Percentiles rank a stretch among this genome's conserved stretches.
phyloP scores from a whole-genome alignment of 2,797 vertebrate species.

The Notoglanidium macrostoma region DNA sequence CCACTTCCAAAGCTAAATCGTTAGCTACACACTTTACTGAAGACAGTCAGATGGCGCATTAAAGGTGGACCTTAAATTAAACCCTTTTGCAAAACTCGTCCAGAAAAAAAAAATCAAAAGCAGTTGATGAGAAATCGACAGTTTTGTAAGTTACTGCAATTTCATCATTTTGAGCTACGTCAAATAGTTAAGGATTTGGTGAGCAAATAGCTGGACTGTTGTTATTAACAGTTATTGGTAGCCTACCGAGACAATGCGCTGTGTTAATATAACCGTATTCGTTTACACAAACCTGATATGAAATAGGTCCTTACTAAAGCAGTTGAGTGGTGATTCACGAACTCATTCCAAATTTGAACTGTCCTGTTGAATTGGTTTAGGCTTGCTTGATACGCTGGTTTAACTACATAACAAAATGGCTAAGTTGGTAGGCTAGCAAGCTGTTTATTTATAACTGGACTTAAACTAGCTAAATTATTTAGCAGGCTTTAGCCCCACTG shows the following conservation, averaged over 20 bases:
- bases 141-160: background rate
- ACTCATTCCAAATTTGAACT: background rate
- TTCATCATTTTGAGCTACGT: background rate
- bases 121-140: background rate
- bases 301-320: no score
- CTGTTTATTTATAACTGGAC: background rate
- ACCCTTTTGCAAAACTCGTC: background rate
- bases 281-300: background rate
- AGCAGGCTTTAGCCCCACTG: background rate
- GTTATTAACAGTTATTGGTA: no score
- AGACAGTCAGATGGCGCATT: background rate
- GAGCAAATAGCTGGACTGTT: background rate
- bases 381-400: no score
- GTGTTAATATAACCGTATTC: background rate
- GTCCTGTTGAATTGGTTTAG: background rate
- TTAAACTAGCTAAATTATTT: background rate
- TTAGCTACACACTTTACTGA: conserved; percentile 2
- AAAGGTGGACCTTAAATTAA: background rate
- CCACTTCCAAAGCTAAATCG: background rate
- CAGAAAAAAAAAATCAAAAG: background rate
- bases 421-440: background rate
- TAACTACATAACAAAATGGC: background rate
- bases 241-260: background rate
- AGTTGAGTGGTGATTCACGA: no score
- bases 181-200: no score